A percentile compares a stretch with the other conserved stretches of the same genome.
Conservation (phyloP, 2,797 vertebrate species). For the Hypotaenidia okinawae region DNA sequence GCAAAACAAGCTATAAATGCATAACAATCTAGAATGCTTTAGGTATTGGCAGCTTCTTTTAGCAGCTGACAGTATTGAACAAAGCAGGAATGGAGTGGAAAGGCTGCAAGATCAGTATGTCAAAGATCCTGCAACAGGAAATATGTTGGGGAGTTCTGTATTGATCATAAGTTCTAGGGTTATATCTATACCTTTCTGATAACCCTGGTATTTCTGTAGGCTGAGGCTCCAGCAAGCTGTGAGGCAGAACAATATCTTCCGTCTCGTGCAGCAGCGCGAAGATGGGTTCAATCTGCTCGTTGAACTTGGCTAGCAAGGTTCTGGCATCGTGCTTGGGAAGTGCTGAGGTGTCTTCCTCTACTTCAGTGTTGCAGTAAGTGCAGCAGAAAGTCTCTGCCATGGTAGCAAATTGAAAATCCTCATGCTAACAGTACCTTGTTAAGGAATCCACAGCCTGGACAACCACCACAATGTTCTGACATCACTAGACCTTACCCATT, state of each 20-base stretch:
- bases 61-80: neutral
- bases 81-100: neutral
- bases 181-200: conserved; percentile 40
- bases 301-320: conserved; percentile 66
- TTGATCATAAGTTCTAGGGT: neutral
- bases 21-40: neutral
- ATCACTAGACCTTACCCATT: neutral
- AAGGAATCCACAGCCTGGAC: neutral
- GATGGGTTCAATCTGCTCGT: conserved; percentile 68
- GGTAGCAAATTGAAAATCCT: neutral
- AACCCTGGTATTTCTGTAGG: conserved; percentile 67
- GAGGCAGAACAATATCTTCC: conserved; percentile 55
- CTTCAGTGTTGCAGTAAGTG: conserved; percentile 72
- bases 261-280: conserved; percentile 64
- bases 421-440: neutral
- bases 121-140: neutral
- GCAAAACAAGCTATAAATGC: neutral
- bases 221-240: conserved; percentile 64
- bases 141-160: neutral
- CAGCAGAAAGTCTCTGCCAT: conserved; percentile 71
- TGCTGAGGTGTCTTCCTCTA: conserved; percentile 65
- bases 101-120: neutral
- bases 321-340: neutral
- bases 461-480: neutral
- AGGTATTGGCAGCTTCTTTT: neutral